Evolutionary conservation across 1,140 invertebrate species (phyloP).

Genomic region (Formica selysi): DNA sequence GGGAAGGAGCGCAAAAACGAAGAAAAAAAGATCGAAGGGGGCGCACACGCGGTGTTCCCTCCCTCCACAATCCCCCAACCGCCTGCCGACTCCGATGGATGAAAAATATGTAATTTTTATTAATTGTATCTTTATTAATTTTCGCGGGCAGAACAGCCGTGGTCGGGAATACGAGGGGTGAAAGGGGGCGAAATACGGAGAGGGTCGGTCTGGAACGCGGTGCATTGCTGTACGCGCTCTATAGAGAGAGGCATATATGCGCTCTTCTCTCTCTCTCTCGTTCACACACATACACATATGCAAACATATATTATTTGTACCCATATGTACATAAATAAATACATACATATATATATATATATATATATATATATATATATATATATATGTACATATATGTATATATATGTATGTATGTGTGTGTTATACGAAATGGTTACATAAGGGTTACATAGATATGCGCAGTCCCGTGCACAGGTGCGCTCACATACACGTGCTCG

Average conservation of each 20-base stretch:
- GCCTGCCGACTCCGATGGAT: conserved; percentile 72
- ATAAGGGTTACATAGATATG: conserved; percentile 33
- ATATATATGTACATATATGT: background rate
- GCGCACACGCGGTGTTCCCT: conserved; percentile 31
- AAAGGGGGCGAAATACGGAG: background rate
- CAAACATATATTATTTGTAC: background rate
- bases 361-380: background rate
- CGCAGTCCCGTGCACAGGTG: conserved; percentile 42
- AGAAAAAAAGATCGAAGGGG: conserved; percentile 34
- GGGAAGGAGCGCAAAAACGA: conserved; percentile 42
- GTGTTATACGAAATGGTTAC: conserved; percentile 33
- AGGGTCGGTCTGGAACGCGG: conserved; percentile 65
- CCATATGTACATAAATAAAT: background rate
- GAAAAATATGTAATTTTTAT: conserved; percentile 84
- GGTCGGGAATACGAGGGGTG: conserved; percentile 12
- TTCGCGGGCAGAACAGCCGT: conserved; percentile 58
- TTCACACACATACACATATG: background rate
- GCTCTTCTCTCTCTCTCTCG: no score
- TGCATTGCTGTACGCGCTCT: conserved; percentile 56
- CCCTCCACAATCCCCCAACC: background rate
- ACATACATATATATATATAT: background rate
- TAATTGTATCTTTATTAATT: conserved; percentile 83
- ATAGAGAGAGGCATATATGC: background rate
- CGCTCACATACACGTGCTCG: background rate
- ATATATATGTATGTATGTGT: background rate